phyloP scores from a whole-genome alignment of 2,113 vertebrate species.

The Hydrochoerus hydrochaeris region DNA sequence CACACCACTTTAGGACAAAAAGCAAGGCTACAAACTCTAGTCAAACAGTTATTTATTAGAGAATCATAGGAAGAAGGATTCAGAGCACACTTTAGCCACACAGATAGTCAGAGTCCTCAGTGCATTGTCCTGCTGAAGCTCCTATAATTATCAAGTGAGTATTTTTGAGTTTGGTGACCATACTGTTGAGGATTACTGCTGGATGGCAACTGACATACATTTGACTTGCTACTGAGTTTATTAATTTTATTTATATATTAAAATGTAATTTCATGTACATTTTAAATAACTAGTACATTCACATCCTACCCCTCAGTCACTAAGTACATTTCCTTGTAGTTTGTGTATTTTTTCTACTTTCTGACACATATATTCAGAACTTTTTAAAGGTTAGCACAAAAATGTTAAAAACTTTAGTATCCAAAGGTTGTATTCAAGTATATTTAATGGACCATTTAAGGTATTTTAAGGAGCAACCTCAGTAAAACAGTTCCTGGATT shows the following conservation, averaged over 20 bases:
- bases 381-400: constrained; percentile 24
- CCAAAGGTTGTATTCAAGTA: background rate
- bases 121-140: background rate
- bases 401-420: background rate
- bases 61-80: background rate
- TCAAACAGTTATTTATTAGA: background rate
- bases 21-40: background rate
- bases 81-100: background rate
- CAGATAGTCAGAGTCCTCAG: background rate
- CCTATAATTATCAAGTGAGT: background rate
- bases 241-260: constrained; percentile 24
- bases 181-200: background rate
- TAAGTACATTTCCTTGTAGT: background rate
- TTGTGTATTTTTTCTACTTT: background rate
- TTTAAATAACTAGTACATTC: constrained; percentile 22
- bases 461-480: background rate
- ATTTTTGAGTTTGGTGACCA: background rate
- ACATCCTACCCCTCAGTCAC: background rate
- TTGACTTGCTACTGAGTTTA: constrained; percentile 4
- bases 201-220: background rate
- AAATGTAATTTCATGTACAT: constrained; percentile 22
- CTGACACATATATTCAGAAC: background rate
- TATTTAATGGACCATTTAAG: background rate
- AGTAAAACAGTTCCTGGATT: background rate
- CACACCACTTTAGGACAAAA: background rate